Base-by-base conservation (phyloP, 2,888 invertebrate species). In the Lochmaea capreae region DNA sequence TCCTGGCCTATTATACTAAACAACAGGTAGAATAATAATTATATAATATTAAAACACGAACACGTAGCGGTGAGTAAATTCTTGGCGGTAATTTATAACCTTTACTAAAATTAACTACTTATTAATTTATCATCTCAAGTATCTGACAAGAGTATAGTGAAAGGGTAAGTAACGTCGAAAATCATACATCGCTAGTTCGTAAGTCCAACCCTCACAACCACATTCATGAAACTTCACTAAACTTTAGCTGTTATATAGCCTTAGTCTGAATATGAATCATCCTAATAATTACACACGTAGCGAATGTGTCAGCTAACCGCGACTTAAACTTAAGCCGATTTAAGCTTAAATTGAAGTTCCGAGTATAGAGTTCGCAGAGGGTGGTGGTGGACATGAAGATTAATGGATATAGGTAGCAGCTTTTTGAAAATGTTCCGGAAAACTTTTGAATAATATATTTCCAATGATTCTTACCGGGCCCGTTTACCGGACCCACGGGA, bases 241-340 rank as follows among this genome's bases (percentile, higher is more conserved):
- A 68, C 67, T 73, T 73, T 52, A 59, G 49, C 68, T 67, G 72
- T 68, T 68, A 68, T 73, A 49, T 65, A 59, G 58, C 59, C 39
- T 52, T 61, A n/a, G 33, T 22, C 12, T 62, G 68, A 65, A 73
- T 73, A 73, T 68, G 72, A 73, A 73, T 73, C 59, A 59, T 67
- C 58, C 65, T 68, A 68, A 68, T 73, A 68, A 73, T 68, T 73
- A 67, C 22, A 65, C 68, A 59, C 67, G 59, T 68, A 62, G 49
- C 59, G 65, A 65, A 68, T 61, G 61, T 73, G 72, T 73, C 68
- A 73, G 39, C 72, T 58, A 57, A 43, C 72, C 65, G 16, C 65
- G 39, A 10, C 61, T 61, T n/a, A 33, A n/a, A n/a, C 61, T 49
- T 65, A 65, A 65, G 65, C 65, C 65, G 65, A 52, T 65, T 65